Conservation (phyloP, 2,113 vertebrate genomes). For the Anarhynchus alexandrinus region DNA sequence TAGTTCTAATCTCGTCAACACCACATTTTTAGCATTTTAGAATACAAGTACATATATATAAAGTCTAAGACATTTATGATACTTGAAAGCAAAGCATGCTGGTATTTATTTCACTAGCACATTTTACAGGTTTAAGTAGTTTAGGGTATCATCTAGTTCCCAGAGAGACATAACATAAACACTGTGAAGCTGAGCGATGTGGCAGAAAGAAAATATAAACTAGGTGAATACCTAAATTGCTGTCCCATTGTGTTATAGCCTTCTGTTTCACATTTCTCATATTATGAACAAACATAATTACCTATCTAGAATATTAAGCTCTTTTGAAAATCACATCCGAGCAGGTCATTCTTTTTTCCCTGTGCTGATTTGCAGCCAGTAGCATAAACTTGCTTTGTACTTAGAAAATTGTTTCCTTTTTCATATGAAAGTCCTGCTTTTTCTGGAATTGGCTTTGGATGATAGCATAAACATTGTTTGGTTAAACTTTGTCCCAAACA, state of each 20-base stretch:
- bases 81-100: background rate
- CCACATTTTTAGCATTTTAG: background rate
- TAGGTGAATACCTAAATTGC: background rate
- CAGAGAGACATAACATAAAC: background rate
- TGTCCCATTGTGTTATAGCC: background rate
- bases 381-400: background rate
- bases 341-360: background rate
- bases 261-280: background rate
- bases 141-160: background rate
- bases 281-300: background rate
- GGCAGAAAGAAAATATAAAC: background rate
- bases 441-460: background rate
- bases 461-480: background rate
- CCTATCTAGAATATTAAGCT: background rate
- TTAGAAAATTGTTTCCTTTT: background rate
- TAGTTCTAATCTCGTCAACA: background rate
- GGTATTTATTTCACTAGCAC: background rate
- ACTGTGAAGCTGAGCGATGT: background rate
- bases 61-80: background rate
- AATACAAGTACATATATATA: background rate
- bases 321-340: background rate
- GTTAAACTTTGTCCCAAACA: background rate
- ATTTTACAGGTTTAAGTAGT: background rate
- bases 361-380: background rate
- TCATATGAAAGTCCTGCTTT: background rate